phyloP scores from a whole-genome alignment of 2,888 invertebrate species.

The Lycia hirtaria region DNA sequence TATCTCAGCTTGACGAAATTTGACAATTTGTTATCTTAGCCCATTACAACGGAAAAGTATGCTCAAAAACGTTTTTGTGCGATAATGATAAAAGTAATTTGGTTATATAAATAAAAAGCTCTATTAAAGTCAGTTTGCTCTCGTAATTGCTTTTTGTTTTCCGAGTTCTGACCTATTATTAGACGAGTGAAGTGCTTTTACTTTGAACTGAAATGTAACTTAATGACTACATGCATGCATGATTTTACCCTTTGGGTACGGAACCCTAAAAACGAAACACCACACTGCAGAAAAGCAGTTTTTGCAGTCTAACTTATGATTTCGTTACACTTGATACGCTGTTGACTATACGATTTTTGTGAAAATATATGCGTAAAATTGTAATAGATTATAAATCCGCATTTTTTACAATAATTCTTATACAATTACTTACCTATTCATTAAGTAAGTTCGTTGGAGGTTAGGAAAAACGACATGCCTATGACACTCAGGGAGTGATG shows the following conservation, averaged over 20 bases:
- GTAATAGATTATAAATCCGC: too few relatives aligned
- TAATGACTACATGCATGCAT: too few relatives aligned
- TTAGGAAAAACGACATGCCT: too few relatives aligned
- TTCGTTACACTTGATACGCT: too few relatives aligned
- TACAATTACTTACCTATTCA: too few relatives aligned
- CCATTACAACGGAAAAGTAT: conserved; percentile 2
- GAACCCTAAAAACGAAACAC: conserved; percentile 5
- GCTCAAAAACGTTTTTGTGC: neutral
- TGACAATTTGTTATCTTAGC: conserved; percentile 8
- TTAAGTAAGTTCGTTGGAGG: too few relatives aligned
- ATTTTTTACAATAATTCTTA: too few relatives aligned
- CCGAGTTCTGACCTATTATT: neutral
- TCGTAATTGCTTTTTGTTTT: conserved; percentile 1
- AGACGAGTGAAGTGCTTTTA: neutral
- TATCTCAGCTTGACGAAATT: neutral
- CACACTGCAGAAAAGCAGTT: too few relatives aligned
- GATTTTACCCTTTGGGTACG: neutral
- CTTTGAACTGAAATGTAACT: neutral
- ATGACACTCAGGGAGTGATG: too few relatives aligned
- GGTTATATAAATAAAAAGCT: neutral
- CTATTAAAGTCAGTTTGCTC: neutral
- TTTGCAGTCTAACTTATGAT: too few relatives aligned
- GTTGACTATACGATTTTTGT: too few relatives aligned
- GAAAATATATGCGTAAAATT: too few relatives aligned
- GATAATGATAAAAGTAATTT: neutral